Conservation (phyloP, 2,888 invertebrate genomes). For the Chymomyza amoena region DNA sequence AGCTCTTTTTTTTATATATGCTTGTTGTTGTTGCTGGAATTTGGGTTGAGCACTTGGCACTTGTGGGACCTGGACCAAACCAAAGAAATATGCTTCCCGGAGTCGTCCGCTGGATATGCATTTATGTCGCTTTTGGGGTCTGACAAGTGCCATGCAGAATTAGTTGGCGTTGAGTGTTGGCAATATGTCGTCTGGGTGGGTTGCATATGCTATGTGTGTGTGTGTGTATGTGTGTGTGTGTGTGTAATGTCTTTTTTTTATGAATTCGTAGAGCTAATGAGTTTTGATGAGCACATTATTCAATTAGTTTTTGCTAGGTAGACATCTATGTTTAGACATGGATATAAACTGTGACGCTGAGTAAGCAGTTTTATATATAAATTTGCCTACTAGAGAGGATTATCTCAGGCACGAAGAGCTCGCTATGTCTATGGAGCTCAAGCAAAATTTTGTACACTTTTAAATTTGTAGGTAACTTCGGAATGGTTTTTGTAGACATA, state of each 20-base stretch:
- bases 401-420: neutral
- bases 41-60: neutral
- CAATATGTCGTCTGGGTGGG: constrained; percentile 41
- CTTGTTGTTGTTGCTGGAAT: neutral
- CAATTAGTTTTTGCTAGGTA: neutral
- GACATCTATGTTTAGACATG: neutral
- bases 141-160: constrained; percentile 65
- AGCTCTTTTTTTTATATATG: neutral
- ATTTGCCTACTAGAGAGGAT: neutral
- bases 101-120: constrained; percentile 46
- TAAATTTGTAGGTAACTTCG: too few species aligned
- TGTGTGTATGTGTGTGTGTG: neutral
- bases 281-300: neutral
- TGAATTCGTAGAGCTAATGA: neutral
- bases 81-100: neutral
- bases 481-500: too few species aligned
- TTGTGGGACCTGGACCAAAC: neutral
- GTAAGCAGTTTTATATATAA: neutral
- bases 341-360: neutral
- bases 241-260: neutral
- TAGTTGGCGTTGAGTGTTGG: constrained; percentile 65
- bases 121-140: constrained; percentile 47
- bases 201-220: neutral
- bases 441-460: too few species aligned
- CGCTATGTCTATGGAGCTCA: too few species aligned